These are phyloP conservation scores for Anoplopoma fimbria DNA, from an alignment of 2,113 vertebrate genomes.

Conservation along the genomic window DNA sequence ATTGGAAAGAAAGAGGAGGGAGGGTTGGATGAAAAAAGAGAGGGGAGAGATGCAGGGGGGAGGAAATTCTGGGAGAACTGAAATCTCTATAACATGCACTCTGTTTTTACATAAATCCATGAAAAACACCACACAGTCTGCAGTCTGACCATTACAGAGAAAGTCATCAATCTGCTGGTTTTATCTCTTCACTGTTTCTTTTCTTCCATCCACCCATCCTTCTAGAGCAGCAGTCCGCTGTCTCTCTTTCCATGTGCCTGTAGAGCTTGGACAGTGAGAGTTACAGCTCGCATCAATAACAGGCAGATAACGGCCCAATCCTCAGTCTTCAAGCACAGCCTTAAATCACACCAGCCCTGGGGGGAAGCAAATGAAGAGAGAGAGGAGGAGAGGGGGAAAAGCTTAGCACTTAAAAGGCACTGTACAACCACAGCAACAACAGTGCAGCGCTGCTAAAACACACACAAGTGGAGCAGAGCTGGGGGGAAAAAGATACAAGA, in stretches of 20 bases:
- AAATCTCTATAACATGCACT: neutral
- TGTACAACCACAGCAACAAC: conserved; percentile 25
- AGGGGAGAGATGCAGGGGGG: conserved; percentile 1
- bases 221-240: conserved; percentile 31
- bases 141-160: conserved; percentile 41
- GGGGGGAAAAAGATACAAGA: conserved; percentile 13
- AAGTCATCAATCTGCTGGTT: conserved; percentile 55
- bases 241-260: conserved; percentile 44
- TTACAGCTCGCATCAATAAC: conserved; percentile 74
- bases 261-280: conserved; percentile 63
- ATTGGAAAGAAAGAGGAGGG: neutral
- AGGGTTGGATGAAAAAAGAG: neutral
- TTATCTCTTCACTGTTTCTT: conserved; percentile 50
- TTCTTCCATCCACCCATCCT: conserved; percentile 44
- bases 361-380: conserved; percentile 66
- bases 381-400: neutral
- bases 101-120: conserved; percentile 27
- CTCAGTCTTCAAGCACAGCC: conserved; percentile 69
- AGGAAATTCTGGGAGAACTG: neutral
- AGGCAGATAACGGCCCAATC: conserved; percentile 69
- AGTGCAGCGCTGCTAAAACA: conserved; percentile 22
- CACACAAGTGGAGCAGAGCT: conserved; percentile 15
- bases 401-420: conserved; percentile 26
- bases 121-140: conserved; percentile 29
- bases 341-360: conserved; percentile 73